These are phyloP conservation scores for Sandelia bainsii DNA, from an alignment of 2,797 vertebrate species.

Conservation along the genomic window DNA sequence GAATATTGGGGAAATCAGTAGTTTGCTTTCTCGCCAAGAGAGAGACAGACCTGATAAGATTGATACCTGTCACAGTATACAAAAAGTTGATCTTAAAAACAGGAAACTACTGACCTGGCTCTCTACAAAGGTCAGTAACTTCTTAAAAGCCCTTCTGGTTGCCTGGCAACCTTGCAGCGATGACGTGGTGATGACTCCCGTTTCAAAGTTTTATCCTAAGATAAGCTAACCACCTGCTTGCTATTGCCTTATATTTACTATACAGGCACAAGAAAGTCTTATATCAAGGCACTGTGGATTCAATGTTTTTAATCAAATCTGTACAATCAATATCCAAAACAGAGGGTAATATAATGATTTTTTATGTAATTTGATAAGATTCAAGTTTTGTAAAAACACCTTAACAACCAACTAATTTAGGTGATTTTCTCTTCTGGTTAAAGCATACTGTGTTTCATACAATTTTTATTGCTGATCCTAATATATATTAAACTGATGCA, in stretches of 20 bases:
- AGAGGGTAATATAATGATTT: too few species aligned
- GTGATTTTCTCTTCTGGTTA: background rate
- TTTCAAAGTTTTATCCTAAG: background rate
- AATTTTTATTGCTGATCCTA: background rate
- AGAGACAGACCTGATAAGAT: too few species aligned
- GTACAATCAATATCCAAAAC: too few species aligned
- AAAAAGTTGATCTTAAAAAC: too few species aligned
- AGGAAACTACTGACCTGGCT: background rate
- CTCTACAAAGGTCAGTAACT: background rate
- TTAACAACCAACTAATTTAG: background rate
- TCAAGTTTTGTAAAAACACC: too few species aligned
- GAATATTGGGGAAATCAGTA: too few species aligned
- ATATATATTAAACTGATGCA: slow-evolving; percentile 5
- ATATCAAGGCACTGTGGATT: too few species aligned
- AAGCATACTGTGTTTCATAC: background rate
- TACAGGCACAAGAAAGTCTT: too few species aligned
- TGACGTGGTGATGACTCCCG: background rate
- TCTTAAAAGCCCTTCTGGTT: background rate
- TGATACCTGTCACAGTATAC: too few species aligned
- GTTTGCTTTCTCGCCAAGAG: too few species aligned
- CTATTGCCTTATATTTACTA: background rate
- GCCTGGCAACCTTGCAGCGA: background rate
- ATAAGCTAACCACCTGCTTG: background rate
- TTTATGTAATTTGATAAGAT: too few species aligned
- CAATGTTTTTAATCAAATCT: too few species aligned